Conservation (phyloP, 2,113 vertebrate species). For the Ammodytes marinus region DNA sequence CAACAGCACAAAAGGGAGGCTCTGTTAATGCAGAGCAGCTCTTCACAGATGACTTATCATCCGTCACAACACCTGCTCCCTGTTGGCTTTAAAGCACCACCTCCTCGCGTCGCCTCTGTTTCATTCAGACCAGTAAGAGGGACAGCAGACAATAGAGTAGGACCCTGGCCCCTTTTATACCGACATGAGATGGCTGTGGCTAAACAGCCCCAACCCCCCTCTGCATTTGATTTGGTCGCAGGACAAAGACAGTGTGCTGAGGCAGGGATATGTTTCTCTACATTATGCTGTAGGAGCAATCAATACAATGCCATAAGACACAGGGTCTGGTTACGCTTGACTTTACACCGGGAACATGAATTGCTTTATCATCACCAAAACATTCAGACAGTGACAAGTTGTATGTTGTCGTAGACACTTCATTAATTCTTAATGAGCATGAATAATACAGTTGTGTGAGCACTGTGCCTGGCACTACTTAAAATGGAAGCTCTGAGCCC, state of each 20-base stretch:
- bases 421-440: constrained; percentile 57
- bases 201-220: constrained; percentile 42
- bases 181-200: constrained; percentile 6
- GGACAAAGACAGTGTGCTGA: constrained; percentile 70
- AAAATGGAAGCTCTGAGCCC: background rate
- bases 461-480: background rate
- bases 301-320: constrained; percentile 22
- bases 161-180: background rate
- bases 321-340: constrained; percentile 3
- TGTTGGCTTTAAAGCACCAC: constrained; percentile 9
- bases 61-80: constrained; percentile 36
- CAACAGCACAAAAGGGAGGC: constrained; percentile 63
- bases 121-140: background rate
- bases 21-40: constrained; percentile 25
- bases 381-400: constrained; percentile 26
- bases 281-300: constrained; percentile 26
- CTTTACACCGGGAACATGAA: background rate
- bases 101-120: background rate
- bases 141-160: constrained; percentile 34
- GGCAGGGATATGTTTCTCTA: constrained; percentile 12
- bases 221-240: constrained; percentile 1
- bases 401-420: constrained; percentile 41
- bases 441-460: constrained; percentile 51
- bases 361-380: constrained; percentile 29
- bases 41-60: constrained; percentile 31